Evolutionary conservation across 2,888 invertebrate genomes (phyloP).

Genomic region (Heliconius aoede): DNA sequence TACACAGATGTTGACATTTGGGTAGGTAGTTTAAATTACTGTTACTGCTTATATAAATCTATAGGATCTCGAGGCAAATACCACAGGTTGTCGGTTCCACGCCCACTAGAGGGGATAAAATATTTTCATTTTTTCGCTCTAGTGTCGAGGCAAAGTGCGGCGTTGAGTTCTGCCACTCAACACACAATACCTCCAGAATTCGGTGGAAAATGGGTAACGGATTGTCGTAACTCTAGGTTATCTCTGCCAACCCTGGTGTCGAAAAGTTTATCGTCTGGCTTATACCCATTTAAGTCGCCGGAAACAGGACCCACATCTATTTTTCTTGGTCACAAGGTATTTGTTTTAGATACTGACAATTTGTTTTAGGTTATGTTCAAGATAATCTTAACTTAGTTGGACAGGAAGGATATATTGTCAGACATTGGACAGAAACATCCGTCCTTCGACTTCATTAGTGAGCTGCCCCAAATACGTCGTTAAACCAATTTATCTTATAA

Average conservation of each 20-base stretch:
- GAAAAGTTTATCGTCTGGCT: not conserved
- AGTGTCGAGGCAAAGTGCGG: no score
- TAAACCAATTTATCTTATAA: constrained; percentile 35
- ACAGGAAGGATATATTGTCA: constrained; percentile 21
- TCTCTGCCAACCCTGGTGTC: no score
- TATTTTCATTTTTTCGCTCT: no score
- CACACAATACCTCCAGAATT: no score
- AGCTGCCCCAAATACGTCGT: constrained; percentile 40
- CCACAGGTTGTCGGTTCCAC: no score
- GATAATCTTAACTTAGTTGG: not conserved
- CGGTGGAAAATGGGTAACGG: no score
- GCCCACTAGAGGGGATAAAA: no score
- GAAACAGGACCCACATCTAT: not conserved
- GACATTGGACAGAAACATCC: constrained; percentile 28
- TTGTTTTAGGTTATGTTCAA: not conserved
- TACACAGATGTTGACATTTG: constrained; percentile 1
- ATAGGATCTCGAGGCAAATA: not conserved
- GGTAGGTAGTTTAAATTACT: not conserved
- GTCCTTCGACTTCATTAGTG: not conserved
- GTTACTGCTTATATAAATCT: not conserved
- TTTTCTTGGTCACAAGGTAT: not conserved
- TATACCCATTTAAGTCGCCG: not conserved
- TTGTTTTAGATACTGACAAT: not conserved
- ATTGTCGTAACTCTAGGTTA: no score
- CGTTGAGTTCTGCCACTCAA: no score